Evolutionary conservation across 92 coral and sea anemone genomes (phyloP).

Genomic region (Paramuricea clavata): DNA sequence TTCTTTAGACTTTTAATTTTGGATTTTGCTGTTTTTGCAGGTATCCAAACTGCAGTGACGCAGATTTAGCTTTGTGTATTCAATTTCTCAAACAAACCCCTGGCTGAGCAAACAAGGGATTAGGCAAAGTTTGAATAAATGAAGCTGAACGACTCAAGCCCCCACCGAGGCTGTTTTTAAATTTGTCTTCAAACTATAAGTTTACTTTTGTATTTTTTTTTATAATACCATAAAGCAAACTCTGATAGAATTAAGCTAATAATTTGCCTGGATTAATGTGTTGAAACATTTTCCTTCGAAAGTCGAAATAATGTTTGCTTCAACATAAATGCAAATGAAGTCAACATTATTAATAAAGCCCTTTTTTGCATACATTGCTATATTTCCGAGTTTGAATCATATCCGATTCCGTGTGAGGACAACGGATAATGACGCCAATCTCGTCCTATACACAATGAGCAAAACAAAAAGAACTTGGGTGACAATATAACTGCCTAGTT

Average conservation of each 20-base stretch:
- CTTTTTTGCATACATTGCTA: conserved; percentile 11
- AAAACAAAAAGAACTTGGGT: neutral
- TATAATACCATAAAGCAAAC: neutral
- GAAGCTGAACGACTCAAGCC: neutral
- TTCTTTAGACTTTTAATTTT: neutral
- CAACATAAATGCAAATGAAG: neutral
- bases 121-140: neutral
- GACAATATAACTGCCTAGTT: neutral
- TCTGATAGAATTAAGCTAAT: neutral
- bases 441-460: neutral
- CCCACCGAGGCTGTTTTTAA: conserved; percentile 1
- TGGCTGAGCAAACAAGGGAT: conserved; percentile 1
- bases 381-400: conserved; percentile 9
- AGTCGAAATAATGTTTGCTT: neutral
- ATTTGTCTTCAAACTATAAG: neutral
- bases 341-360: conserved; percentile 9
- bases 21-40: neutral
- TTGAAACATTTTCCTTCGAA: neutral
- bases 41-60: neutral
- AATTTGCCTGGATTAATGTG: neutral
- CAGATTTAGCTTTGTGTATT: neutral
- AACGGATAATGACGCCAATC: neutral
- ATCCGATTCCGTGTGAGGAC: neutral
- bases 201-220: neutral
- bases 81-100: neutral